Percentiles rank a stretch among this genome's conserved stretches.
Conservation (phyloP, 2,797 vertebrate species). For the Falco concolor region DNA sequence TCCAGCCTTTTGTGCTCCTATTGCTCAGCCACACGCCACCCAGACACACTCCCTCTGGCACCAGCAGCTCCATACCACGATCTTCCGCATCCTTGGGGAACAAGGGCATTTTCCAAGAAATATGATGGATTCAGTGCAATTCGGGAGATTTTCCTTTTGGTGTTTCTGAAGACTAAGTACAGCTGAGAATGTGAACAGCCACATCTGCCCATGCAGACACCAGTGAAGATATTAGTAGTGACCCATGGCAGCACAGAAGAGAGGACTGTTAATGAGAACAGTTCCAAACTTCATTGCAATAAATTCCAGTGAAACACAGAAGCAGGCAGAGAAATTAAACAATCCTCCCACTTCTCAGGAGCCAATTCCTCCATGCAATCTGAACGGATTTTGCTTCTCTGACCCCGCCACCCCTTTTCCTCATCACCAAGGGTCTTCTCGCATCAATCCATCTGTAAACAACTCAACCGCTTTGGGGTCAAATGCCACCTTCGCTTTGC, state of each 20-base stretch:
- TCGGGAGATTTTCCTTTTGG: not conserved
- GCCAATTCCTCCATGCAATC: not conserved
- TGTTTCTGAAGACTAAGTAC: not conserved
- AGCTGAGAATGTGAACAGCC: not conserved
- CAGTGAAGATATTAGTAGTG: rapidly evolving
- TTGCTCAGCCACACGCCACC: not conserved
- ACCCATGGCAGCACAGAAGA: not conserved
- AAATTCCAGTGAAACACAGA: not conserved
- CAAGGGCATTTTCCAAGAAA: not conserved
- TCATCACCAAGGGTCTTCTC: not conserved
- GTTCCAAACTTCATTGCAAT: not conserved
- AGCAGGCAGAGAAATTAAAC: not conserved
- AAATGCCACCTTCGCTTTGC: not conserved
- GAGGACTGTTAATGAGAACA: not conserved
- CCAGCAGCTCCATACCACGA: not conserved
- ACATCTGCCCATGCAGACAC: not conserved
- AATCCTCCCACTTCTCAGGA: not conserved
- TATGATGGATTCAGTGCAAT: not conserved
- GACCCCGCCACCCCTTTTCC: not conserved
- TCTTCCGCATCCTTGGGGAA: not conserved
- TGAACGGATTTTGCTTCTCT: not conserved
- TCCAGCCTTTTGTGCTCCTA: not conserved
- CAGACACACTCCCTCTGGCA: not conserved
- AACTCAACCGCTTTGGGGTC: not conserved
- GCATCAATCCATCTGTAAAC: not conserved